phyloP scores from a whole-genome alignment of 2,888 invertebrate species.

The Imbricaverruca yamaguchii region DNA sequence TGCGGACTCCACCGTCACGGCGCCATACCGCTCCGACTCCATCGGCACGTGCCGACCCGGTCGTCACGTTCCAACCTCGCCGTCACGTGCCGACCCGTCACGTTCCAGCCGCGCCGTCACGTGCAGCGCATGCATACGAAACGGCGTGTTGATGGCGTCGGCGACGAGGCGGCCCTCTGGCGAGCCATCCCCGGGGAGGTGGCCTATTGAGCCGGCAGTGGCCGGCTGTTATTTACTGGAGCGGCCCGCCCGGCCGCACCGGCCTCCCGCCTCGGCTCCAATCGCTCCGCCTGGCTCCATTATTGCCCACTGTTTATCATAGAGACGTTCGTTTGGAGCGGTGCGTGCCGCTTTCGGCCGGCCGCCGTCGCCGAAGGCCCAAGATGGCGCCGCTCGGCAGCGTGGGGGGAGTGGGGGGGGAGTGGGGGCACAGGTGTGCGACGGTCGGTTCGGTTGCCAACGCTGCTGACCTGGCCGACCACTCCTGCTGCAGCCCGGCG shows the following conservation, averaged over 20 bases:
- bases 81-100: no score
- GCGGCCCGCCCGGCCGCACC: background rate
- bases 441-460: background rate
- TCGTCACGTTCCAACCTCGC: no score
- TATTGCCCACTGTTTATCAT: background rate
- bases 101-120: background rate
- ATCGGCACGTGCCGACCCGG: no score
- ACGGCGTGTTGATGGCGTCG: conserved; percentile 11
- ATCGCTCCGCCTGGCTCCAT: background rate
- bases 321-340: background rate
- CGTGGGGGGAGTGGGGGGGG: background rate
- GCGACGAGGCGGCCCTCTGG: background rate
- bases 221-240: background rate
- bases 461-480: no score
- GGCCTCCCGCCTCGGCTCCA: background rate
- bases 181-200: background rate
- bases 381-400: background rate
- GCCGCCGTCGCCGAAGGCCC: background rate
- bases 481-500: background rate
- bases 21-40: no score
- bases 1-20: no score
- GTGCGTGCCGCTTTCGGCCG: background rate
- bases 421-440: background rate
- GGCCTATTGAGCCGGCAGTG: background rate
- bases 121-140: conserved; percentile 4